phyloP scores from a whole-genome alignment of 2,888 invertebrate species.

The Cantharis nigra region DNA sequence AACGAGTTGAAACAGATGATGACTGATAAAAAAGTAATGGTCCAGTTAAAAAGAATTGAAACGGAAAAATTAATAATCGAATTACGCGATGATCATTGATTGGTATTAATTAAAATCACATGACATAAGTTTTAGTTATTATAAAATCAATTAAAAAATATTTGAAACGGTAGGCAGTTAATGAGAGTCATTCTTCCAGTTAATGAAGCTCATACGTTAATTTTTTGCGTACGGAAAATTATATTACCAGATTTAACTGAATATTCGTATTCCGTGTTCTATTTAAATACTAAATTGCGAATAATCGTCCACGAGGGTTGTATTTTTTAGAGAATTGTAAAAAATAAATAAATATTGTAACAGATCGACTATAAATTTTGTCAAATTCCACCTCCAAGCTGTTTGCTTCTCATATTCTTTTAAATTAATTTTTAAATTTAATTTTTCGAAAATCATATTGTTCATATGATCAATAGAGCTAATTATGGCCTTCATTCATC shows the following conservation, averaged over 20 bases:
- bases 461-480: too few relatives aligned
- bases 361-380: neutral
- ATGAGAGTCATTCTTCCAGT: neutral
- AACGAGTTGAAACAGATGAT: constrained; percentile 9
- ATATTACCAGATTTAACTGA: neutral
- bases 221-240: neutral
- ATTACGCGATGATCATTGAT: neutral
- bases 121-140: neutral
- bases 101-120: neutral
- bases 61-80: neutral
- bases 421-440: too few relatives aligned
- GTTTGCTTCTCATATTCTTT: neutral
- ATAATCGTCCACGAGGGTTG: neutral
- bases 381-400: neutral
- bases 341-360: neutral
- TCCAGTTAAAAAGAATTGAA: neutral
- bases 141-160: neutral
- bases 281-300: neutral
- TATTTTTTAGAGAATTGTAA: neutral
- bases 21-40: neutral
- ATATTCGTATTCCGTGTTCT: neutral
- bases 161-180: neutral
- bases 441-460: too few relatives aligned
- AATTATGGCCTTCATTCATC: too few relatives aligned
- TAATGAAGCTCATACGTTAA: neutral